phyloP scores from a whole-genome alignment of 2,113 vertebrate genomes.

The Dasypus novemcinctus region DNA sequence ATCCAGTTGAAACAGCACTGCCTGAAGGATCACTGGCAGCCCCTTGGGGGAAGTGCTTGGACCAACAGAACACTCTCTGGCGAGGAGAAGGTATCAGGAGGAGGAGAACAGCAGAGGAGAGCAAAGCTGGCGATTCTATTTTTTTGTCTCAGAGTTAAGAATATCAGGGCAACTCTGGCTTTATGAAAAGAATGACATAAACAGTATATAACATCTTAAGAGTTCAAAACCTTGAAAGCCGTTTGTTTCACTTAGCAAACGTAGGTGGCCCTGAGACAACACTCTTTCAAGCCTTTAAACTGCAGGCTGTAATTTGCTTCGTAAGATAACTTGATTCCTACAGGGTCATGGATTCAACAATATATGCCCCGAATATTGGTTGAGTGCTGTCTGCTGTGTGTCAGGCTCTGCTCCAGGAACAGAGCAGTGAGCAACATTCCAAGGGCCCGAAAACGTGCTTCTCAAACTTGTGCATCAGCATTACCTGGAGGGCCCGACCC shows the following conservation, averaged over 20 bases:
- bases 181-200: not conserved
- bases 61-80: not conserved
- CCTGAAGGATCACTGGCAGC: not conserved
- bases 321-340: not conserved
- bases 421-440: not conserved
- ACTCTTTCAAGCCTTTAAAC: not conserved
- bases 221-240: not conserved
- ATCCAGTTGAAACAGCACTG: not conserved
- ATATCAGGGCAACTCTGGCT: not conserved
- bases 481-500: not conserved
- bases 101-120: not conserved
- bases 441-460: not conserved
- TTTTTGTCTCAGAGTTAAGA: not conserved
- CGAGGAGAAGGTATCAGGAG: not conserved
- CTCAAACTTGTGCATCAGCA: not conserved
- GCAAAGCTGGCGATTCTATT: not conserved
- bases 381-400: not conserved
- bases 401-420: not conserved
- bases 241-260: conserved; percentile 16
- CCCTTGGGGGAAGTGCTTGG: not conserved
- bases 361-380: not conserved
- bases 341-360: not conserved
- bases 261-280: not conserved
- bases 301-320: not conserved
- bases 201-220: not conserved